Evolutionary conservation across 2,888 invertebrate genomes (phyloP).

Genomic region (Encarsia formosa): DNA sequence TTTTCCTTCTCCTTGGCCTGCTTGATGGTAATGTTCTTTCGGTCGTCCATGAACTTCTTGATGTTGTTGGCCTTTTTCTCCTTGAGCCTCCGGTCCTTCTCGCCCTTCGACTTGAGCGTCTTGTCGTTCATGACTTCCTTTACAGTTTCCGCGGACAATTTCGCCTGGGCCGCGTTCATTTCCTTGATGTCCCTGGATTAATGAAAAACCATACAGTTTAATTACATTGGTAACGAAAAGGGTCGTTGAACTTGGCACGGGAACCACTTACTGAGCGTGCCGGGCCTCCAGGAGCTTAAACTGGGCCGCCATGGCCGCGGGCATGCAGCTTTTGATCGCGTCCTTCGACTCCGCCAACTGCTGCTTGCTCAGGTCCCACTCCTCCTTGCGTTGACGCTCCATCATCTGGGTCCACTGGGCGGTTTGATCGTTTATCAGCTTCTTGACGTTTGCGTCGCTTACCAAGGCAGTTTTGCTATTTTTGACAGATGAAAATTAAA

Average conservation of each 20-base stretch:
- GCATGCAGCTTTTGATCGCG: constrained; percentile 55
- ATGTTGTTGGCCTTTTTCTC: constrained; percentile 64
- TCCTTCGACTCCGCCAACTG: constrained; percentile 57
- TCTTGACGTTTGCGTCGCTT: constrained; percentile 48
- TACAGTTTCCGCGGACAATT: constrained; percentile 64
- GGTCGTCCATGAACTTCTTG: constrained; percentile 63
- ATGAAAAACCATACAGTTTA: not conserved
- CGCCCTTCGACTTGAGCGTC: constrained; percentile 63
- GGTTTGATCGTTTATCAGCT: constrained; percentile 60
- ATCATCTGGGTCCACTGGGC: constrained; percentile 63
- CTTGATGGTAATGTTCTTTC: constrained; percentile 56
- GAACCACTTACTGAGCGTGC: constrained; percentile 58
- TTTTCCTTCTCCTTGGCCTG: constrained; percentile 58
- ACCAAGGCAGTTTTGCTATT: constrained; percentile 46
- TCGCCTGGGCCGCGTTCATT: constrained; percentile 62
- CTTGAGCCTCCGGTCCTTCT: constrained; percentile 59
- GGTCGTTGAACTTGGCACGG: no score
- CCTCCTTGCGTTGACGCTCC: constrained; percentile 54
- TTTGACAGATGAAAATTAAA: no score
- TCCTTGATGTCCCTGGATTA: constrained; percentile 62
- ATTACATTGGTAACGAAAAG: no score
- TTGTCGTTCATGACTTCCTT: constrained; percentile 63
- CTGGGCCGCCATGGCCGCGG: constrained; percentile 54
- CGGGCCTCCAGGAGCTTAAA: constrained; percentile 57
- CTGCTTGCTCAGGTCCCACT: constrained; percentile 59